Evolutionary conservation across 2,113 vertebrate species (phyloP).

Genomic region (Enhydra lutris): DNA sequence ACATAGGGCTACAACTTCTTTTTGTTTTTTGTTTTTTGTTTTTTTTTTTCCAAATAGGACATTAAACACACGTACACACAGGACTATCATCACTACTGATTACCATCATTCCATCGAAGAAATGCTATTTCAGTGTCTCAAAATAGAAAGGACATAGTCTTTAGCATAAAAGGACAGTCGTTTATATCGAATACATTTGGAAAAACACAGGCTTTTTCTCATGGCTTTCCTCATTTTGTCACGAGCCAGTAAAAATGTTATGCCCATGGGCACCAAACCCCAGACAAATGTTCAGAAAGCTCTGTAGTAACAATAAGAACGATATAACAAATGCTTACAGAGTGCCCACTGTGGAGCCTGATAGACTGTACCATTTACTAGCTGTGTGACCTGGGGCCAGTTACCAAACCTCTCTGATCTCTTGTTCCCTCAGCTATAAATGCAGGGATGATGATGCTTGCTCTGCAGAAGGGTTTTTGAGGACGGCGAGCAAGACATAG

Average conservation of each 20-base stretch:
- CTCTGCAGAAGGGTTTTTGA: background rate
- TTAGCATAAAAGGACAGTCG: conserved; percentile 47
- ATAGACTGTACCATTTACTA: background rate
- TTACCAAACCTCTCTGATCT: conserved; percentile 25
- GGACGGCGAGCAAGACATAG: no score
- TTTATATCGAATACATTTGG: conserved; percentile 41
- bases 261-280: background rate
- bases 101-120: conserved; percentile 28
- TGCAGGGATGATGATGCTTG: background rate
- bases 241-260: conserved; percentile 18
- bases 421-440: background rate
- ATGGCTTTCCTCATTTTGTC: conserved; percentile 18
- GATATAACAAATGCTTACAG: background rate
- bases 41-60: background rate
- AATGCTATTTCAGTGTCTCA: conserved; percentile 36
- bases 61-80: background rate
- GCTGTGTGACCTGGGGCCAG: conserved; percentile 21
- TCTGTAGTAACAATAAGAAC: background rate
- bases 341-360: background rate
- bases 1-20: background rate
- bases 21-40: conserved; percentile 33
- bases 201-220: conserved; percentile 37
- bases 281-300: background rate
- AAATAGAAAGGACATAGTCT: conserved; percentile 51
- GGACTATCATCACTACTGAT: background rate